Conservation (phyloP, 2,113 vertebrate genomes). For the Conger conger region DNA sequence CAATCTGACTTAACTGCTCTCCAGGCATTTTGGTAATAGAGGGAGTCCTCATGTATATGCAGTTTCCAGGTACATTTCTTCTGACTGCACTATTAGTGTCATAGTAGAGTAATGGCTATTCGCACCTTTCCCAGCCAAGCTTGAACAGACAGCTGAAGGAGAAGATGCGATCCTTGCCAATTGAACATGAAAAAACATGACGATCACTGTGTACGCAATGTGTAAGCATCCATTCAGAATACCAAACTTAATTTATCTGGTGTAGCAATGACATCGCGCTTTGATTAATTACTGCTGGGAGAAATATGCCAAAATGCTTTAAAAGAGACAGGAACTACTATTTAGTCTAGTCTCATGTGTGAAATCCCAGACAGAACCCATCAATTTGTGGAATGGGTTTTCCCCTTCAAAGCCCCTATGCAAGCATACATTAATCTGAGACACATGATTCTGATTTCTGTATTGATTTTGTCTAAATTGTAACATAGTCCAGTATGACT, state of each 20-base stretch:
- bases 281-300: conserved; percentile 10
- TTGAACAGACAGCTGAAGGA: conserved; percentile 17
- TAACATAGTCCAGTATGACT: not conserved
- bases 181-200: conserved; percentile 17
- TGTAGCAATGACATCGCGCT: conserved; percentile 4
- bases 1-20: conserved; percentile 38
- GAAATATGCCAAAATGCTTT: not conserved
- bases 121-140: conserved; percentile 18
- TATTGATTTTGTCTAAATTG: not conserved
- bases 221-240: conserved; percentile 2
- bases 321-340: conserved; percentile 20
- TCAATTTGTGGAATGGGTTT: conserved; percentile 33
- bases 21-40: not conserved
- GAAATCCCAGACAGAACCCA: conserved; percentile 34
- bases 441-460: conserved; percentile 28
- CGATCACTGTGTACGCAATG: conserved; percentile 12
- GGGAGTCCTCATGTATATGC: not conserved
- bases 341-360: conserved; percentile 41
- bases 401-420: conserved; percentile 33
- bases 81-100: conserved; percentile 33
- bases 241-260: conserved; percentile 10
- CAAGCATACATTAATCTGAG: conserved; percentile 37
- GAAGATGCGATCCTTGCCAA: not conserved
- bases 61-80: conserved; percentile 6
- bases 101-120: conserved; percentile 22